A percentile compares a stretch with the other conserved stretches of the same genome.
Evolutionary conservation across 1,140 invertebrate genomes (phyloP).

Genomic region (Sipha flava): DNA sequence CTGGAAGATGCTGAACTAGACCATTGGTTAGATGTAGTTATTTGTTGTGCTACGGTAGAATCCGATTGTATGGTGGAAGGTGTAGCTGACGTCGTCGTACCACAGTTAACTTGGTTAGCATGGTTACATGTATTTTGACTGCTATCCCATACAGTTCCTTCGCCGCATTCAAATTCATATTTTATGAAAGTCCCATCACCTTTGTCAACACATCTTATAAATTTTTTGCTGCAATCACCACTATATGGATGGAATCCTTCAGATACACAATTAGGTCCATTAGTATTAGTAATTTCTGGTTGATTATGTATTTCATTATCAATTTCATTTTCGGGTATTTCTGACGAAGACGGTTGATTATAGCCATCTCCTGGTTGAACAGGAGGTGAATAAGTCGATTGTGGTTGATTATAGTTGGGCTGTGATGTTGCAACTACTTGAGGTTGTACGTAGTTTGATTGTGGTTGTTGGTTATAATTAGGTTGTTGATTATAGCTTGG

Average conservation of each 20-base stretch:
- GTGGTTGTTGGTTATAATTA: constrained; percentile 30
- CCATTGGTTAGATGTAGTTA: constrained; percentile 18
- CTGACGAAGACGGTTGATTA: neutral
- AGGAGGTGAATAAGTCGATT: neutral
- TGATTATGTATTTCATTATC: neutral
- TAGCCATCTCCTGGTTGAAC: neutral
- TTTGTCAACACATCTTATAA: constrained; percentile 58
- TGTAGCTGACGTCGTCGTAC: neutral
- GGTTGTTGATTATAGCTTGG: constrained; percentile 38
- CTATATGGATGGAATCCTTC: constrained; percentile 53
- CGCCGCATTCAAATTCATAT: constrained; percentile 56
- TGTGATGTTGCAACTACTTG: neutral
- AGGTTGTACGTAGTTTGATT: constrained; percentile 37
- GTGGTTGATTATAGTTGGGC: neutral
- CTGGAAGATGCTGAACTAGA: constrained; percentile 7
- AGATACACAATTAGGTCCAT: constrained; percentile 29
- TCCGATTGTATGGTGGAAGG: constrained; percentile 29
- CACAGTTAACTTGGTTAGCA: constrained; percentile 43
- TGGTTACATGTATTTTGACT: constrained; percentile 54
- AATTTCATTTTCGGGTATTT: neutral
- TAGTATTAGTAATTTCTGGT: neutral
- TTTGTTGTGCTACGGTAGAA: constrained; percentile 26
- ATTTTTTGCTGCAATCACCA: constrained; percentile 53
- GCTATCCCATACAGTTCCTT: constrained; percentile 58
- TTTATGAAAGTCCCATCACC: constrained; percentile 49